Evolutionary conservation across 2,797 vertebrate species (phyloP).

Genomic region (Phrynocephalus guinanensis): DNA sequence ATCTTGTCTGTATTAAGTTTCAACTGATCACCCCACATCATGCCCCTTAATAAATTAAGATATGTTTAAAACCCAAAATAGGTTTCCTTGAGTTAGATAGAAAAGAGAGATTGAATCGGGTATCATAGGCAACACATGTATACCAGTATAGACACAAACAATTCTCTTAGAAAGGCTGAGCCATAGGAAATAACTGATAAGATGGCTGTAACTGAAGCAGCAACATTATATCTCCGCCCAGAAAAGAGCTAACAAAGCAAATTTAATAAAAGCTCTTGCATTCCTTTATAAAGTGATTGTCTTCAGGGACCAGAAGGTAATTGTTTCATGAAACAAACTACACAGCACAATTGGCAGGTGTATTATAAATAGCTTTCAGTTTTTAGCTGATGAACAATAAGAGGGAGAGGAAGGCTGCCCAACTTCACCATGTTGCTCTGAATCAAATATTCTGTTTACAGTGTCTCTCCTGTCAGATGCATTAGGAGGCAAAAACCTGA

Average conservation of each 20-base stretch:
- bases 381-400: slow-evolving; percentile 4
- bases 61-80: no score
- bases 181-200: background rate
- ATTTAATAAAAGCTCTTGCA: slow-evolving; percentile 20
- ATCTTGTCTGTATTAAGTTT: no score
- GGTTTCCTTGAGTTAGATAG: no score
- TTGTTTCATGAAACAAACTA: slow-evolving; percentile 16
- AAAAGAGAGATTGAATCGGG: no score
- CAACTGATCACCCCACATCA: no score
- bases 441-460: background rate
- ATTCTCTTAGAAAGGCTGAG: background rate
- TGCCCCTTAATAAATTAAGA: no score
- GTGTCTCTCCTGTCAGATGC: background rate
- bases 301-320: slow-evolving; percentile 6
- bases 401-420: background rate
- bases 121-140: no score
- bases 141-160: background rate
- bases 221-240: background rate
- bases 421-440: background rate
- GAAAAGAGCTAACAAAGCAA: slow-evolving; percentile 3
- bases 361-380: slow-evolving; percentile 29
- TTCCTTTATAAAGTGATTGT: slow-evolving; percentile 5
- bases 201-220: background rate
- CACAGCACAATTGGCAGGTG: background rate
- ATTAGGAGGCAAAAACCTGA: background rate